Base-by-base conservation (phyloP, 2,888 invertebrate species). In the Spodoptera littoralis region DNA sequence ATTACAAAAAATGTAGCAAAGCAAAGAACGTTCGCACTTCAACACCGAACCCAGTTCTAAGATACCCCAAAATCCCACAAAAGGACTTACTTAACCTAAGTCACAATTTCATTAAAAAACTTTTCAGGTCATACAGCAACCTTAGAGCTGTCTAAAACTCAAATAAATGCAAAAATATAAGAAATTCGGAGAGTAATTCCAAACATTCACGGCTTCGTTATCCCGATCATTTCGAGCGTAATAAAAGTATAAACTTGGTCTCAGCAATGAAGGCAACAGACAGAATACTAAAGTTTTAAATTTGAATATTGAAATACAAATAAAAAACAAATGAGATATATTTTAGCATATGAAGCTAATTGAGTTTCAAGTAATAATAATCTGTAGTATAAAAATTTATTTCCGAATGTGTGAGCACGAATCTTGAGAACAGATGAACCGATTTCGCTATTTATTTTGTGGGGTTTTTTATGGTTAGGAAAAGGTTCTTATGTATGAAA, bases 141-240 rank as follows among this genome's bases (percentile, higher is more conserved):
- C 3, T 2, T 36, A 64, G 47, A 52, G 11, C 45, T 11, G 1
- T 59, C 2, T 56, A 65, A 22, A 36, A 53, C 9, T 36, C 36
- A 60, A n/a, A 6, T n/a, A n/a, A 53, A 55, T 43, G 47, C 36
- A 36, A 27, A 65, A 50, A 47, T 36, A 53, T 13, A 49, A 46
- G 3, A 41, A 27, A n/a, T 1, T 45, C 45, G 44, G 6, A 22
- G 55, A 22, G 4, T 11, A 51, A 50, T 66, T 66, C 42, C 52
- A 62, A 52, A 52, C 46, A 57, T 62, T 58, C 57, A 56, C 57
- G 44, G 58, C 60, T 66, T 74, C 71, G 71, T 73, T 74, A 73
- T 73, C 66, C 43, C 50, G 67, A 44, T 53, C 62, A 66, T 55
- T 62, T 63, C 62, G 60, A 58, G 62, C 73, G 71, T 54, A 65